Base-by-base conservation (phyloP, 2,797 vertebrate species). In the Hoplostethus atlanticus region DNA sequence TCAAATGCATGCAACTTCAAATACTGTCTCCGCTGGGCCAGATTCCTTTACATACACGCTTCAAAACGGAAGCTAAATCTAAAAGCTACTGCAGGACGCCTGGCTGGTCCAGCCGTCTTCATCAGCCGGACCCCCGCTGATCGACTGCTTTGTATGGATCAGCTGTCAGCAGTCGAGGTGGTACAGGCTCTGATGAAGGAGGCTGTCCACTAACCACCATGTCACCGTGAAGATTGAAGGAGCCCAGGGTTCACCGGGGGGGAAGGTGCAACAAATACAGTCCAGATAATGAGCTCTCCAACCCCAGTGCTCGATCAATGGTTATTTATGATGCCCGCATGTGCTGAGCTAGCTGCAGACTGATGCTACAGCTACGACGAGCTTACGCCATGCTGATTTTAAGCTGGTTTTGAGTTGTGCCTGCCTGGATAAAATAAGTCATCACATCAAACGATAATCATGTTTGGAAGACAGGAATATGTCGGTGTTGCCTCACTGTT, bases 301-400 rank as follows among this genome's bases (percentile, higher is more conserved):
- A 58, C 38, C 56, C 7, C 15, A 5, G 10, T n/a, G 9, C 57
- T 52, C 44, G 52, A 40, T 63, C 69, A 51, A 55, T 55, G 31
- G 34, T 71, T 71, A 64, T 73, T 67, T 53, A 70, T 71, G 56
- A 42, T n/a, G 6, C 25, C 11, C 13, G 11, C 53, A 55, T 50
- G 30, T 28, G 44, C 44, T 56, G 11, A 34, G 51, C 28, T 60
- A 2, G 12, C 3, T 7, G 13, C 42, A n/a, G 16, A 16, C n/a
- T 15, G 40, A 9, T 10, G 40, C 40, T 9, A 56, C 15, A 16
- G 54, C 31, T 56, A 2, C 51, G 58, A 71, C 30, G 34, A 53
- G 16, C 36, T 2, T 50, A 48, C 28, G 61, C 13, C 36, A n/a
- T n/a, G 6, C n/a, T 21, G n/a, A 17, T 50, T 50, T 50, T 8